A percentile compares a stretch with the other conserved stretches of the same genome.
Evolutionary conservation across 2,797 vertebrate genomes (phyloP).

Genomic region (Pipistrellus pygmaeus): DNA sequence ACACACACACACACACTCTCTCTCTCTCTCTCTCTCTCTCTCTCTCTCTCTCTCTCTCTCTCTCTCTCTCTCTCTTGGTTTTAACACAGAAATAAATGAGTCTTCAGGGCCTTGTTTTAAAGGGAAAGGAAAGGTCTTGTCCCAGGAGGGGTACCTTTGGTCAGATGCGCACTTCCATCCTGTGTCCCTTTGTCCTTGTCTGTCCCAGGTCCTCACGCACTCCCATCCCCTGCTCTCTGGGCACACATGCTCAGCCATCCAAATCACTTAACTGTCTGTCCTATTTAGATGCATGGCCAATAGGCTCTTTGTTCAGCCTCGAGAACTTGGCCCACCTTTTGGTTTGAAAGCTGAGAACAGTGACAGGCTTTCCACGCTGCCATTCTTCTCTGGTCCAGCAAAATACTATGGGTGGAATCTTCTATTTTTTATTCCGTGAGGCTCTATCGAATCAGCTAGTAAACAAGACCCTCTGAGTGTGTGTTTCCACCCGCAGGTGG

Average conservation of each 20-base stretch:
- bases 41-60: no score
- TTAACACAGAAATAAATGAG: background rate
- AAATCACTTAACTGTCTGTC: background rate
- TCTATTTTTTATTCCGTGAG: conserved; percentile 41
- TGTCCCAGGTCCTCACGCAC: rapidly evolving
- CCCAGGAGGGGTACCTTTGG: background rate
- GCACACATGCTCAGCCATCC: background rate
- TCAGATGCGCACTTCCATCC: background rate
- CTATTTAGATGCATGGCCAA: rapidly evolving
- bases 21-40: no score
- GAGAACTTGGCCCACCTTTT: background rate
- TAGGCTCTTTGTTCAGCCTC: background rate
- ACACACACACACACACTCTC: background rate
- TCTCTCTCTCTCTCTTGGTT: no score
- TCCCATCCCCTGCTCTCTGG: background rate
- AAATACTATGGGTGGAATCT: background rate
- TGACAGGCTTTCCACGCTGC: background rate
- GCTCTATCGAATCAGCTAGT: background rate
- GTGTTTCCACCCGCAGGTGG: background rate
- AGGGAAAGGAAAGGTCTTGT: background rate
- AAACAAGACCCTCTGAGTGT: conserved; percentile 81
- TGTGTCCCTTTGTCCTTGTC: background rate
- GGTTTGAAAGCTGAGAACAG: background rate
- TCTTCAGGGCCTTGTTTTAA: background rate
- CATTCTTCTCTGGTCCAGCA: background rate